A percentile compares a stretch with the other conserved stretches of the same genome.
Evolutionary conservation across 2,888 invertebrate species (phyloP).

Genomic region (Napeogenes sylphis): DNA sequence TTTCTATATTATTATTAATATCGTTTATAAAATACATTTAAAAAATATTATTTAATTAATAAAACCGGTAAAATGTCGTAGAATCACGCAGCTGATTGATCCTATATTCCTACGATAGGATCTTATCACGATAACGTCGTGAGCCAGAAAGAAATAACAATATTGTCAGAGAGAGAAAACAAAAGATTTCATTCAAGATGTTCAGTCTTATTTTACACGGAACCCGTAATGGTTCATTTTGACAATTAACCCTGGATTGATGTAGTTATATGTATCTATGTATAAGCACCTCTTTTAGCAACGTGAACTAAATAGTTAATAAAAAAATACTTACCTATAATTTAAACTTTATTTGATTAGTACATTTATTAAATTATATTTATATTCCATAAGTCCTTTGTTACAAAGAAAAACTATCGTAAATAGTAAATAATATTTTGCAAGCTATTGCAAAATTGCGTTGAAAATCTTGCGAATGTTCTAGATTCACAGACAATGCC

Average conservation of each 20-base stretch:
- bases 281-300: too few relatives aligned
- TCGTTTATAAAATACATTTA: neutral
- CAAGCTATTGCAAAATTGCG: conserved; percentile 60
- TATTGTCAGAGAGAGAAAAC: conserved; percentile 62
- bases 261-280: too few relatives aligned
- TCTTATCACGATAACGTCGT: conserved; percentile 56
- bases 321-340: too few relatives aligned
- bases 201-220: conserved; percentile 61
- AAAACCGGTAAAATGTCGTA: conserved; percentile 32
- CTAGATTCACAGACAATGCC: conserved; percentile 77
- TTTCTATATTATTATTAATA: too few relatives aligned
- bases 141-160: conserved; percentile 61
- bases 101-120: conserved; percentile 64
- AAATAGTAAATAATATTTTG: conserved; percentile 36
- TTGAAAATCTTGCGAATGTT: conserved; percentile 64
- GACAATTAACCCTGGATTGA: conserved; percentile 40
- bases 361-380: too few relatives aligned
- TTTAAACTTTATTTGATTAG: too few relatives aligned
- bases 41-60: conserved; percentile 1
- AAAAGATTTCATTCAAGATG: conserved; percentile 68
- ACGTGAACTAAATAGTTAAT: too few relatives aligned
- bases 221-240: conserved; percentile 47
- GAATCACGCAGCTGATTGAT: conserved; percentile 67
- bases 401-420: neutral
- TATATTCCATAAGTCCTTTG: too few relatives aligned